Percentiles rank a stretch among this genome's conserved stretches.
These are phyloP conservation scores for Amiota communis DNA, from an alignment of 2,888 invertebrate genomes.

Conservation along the genomic window DNA sequence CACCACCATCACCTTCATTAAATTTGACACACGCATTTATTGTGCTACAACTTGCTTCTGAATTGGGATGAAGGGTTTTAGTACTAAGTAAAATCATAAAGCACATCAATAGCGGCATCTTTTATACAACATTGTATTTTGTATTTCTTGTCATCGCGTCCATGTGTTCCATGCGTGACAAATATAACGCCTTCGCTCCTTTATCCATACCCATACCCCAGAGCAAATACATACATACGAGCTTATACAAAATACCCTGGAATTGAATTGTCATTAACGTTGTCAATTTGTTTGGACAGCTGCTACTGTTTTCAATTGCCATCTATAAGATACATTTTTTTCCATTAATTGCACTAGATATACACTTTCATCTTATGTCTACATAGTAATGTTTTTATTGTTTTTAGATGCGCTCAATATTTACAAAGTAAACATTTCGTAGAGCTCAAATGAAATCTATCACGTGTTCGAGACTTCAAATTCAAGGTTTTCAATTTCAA, in stretches of 20 bases:
- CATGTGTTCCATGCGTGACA: constrained; percentile 1
- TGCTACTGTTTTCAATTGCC: constrained; percentile 42
- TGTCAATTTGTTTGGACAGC: constrained; percentile 52
- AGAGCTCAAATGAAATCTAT: too few relatives aligned
- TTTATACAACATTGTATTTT: background rate
- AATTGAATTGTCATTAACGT: constrained; percentile 49
- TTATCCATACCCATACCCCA: too few relatives aligned
- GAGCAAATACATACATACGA: too few relatives aligned
- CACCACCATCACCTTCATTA: constrained; percentile 3
- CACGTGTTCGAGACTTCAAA: too few relatives aligned
- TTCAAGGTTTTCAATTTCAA: too few relatives aligned
- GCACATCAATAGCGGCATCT: background rate
- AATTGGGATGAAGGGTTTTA: too few relatives aligned
- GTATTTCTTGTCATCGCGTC: background rate
- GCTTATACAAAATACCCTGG: background rate
- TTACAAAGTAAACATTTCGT: too few relatives aligned
- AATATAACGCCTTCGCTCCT: constrained; percentile 8
- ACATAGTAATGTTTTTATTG: too few relatives aligned
- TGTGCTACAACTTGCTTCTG: background rate
- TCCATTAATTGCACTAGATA: constrained; percentile 1
- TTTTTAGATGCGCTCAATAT: too few relatives aligned
- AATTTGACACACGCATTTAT: background rate
- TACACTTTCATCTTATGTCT: too few relatives aligned
- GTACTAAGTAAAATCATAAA: too few relatives aligned
- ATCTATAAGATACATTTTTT: background rate